A percentile compares a stretch with the other conserved stretches of the same genome.
phyloP scores from a whole-genome alignment of 2,888 invertebrate species.

The Plusia festucae region DNA sequence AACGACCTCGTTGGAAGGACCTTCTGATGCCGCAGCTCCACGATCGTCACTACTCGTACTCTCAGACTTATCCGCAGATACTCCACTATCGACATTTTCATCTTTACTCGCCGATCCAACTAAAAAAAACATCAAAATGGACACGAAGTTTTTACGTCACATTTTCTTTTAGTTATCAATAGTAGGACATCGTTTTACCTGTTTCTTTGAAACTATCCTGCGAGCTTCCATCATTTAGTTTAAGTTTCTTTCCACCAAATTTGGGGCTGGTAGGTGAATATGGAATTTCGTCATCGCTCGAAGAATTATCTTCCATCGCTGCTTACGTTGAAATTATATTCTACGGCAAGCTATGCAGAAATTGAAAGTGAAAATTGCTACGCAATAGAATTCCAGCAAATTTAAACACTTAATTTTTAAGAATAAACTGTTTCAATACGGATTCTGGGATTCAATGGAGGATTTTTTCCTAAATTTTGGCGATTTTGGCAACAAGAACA shows the following conservation, averaged over 20 bases:
- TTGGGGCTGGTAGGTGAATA: constrained; percentile 74
- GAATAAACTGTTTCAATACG: constrained; percentile 44
- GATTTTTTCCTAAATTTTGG: constrained; percentile 65
- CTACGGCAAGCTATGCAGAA: constrained; percentile 39
- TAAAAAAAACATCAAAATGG: constrained; percentile 68
- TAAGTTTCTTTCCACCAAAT: constrained; percentile 81
- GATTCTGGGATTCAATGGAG: constrained; percentile 61
- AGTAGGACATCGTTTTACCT: constrained; percentile 66
- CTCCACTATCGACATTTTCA: constrained; percentile 84
- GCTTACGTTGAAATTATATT: constrained; percentile 56
- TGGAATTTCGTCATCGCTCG: constrained; percentile 82
- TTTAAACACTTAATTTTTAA: constrained; percentile 37
- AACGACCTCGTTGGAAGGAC: constrained; percentile 78
- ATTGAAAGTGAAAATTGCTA: constrained; percentile 37
- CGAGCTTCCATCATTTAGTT: constrained; percentile 85
- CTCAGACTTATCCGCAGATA: constrained; percentile 85
- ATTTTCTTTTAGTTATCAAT: constrained; percentile 39
- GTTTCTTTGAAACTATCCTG: constrained; percentile 80
- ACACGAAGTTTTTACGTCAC: constrained; percentile 68
- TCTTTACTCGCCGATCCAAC: constrained; percentile 71
- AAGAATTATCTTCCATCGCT: constrained; percentile 84
- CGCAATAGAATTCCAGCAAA: constrained; percentile 51
- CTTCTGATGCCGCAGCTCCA: constrained; percentile 64
- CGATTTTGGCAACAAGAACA: constrained; percentile 63
- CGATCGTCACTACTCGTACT: constrained; percentile 83